A percentile compares a stretch with the other conserved stretches of the same genome.
phyloP scores from a whole-genome alignment of 1,140 invertebrate species.

The Drosophila sucinea region DNA sequence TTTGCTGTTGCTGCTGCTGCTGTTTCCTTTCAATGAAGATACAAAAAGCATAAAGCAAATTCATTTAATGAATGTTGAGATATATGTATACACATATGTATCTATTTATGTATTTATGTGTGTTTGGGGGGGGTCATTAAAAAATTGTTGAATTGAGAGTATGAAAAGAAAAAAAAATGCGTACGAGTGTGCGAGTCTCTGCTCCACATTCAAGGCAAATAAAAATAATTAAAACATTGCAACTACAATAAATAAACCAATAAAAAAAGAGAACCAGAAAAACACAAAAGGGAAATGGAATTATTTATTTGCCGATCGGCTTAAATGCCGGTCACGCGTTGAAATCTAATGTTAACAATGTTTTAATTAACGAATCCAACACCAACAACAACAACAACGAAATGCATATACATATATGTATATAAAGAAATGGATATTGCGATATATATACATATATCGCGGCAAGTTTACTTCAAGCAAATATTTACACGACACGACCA shows the following conservation, averaged over 20 bases:
- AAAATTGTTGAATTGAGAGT: conserved; percentile 45
- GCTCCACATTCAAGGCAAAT: conserved; percentile 59
- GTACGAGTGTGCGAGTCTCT: conserved; percentile 16
- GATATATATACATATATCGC: conserved; percentile 5
- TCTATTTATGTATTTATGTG: conserved; percentile 29
- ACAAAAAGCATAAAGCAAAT: conserved; percentile 30
- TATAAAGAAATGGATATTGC: conserved; percentile 46
- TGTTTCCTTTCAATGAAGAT: conserved; percentile 14
- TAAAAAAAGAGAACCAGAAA: conserved; percentile 6
- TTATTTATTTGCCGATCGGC: conserved; percentile 69
- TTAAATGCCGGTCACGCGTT: conserved; percentile 61
- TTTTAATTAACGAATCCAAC: conserved; percentile 64
- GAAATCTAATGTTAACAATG: conserved; percentile 79
- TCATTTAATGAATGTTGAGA: conserved; percentile 8
- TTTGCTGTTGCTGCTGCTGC: not conserved
- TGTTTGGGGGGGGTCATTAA: conserved; percentile 42
- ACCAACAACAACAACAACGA: conserved; percentile 32
- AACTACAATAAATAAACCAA: conserved; percentile 48
- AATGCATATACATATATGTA: conserved; percentile 40
- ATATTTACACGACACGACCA: conserved; percentile 58
- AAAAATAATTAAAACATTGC: conserved; percentile 70
- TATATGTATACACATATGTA: conserved; percentile 14
- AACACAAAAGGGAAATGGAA: conserved; percentile 34
- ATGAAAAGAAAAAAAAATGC: conserved; percentile 30
- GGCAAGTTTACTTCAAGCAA: conserved; percentile 42